Base-by-base conservation (phyloP, 1,140 invertebrate species). In the Lordiphosa clarofinis region DNA sequence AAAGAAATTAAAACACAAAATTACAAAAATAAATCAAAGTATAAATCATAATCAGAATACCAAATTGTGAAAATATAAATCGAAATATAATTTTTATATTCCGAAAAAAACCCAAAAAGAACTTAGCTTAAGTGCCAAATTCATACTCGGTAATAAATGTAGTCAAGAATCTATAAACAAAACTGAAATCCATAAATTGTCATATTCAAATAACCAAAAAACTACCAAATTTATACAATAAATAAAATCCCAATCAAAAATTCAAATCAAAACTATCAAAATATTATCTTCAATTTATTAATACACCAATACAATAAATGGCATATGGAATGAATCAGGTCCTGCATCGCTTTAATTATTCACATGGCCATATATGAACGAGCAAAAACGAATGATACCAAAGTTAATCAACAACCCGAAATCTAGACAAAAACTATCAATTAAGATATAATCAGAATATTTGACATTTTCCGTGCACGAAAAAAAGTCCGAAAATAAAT, bases 391-490 rank as follows among this genome's bases (percentile, higher is more conserved):
- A 28, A 28, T 28, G 24, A 28, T 1, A 28, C 5, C 24, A 28
- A 46, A 53, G 31, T 31, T 37, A 58, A 58, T 56, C 11, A 46
- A 37, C 4, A 28, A 56, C 4, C 10, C 13, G 12, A 44, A 37
- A 38, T 15, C n/a, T 19, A 42, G 48, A 19, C 35, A 28, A 28
- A 31, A 43, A 56, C 39, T 56, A 60, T 52, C 38, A 48, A 48
- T 48, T 48, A 38, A 58, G 58, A 49, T 53, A 39, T 58, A 64
- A 58, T 58, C 55, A 58, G 55, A 58, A 49, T 40, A 49, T 54
- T 50, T 55, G 55, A 63, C 55, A 38, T 49, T 64, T 19, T 15
- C 15, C 15, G 1, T 3, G 15, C 15, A 15, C 2, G 4, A 21
- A 21, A 21, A 21, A 21, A 12, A 10, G 19, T 7, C 28, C 11